A percentile compares a stretch with the other conserved stretches of the same genome.
phyloP scores from a whole-genome alignment of 2,888 invertebrate species.

The Zootermopsis nevadensis region DNA sequence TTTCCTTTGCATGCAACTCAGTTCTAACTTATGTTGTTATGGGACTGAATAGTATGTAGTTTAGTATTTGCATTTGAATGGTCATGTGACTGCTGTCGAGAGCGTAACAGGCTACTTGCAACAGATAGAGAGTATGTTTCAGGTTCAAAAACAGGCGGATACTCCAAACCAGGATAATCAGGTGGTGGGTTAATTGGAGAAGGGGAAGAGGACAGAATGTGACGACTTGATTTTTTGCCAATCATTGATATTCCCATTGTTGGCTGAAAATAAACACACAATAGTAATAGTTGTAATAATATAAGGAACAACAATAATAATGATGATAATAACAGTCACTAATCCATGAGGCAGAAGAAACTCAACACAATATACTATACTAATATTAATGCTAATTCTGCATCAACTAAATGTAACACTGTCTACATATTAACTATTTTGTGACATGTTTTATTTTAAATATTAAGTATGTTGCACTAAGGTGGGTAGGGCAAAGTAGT shows the following conservation, averaged over 20 bases:
- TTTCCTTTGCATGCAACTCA: no score
- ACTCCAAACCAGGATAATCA: slow-evolving; percentile 84
- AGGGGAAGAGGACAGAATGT: slow-evolving; percentile 43
- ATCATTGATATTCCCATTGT: slow-evolving; percentile 61
- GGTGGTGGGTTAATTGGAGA: slow-evolving; percentile 63
- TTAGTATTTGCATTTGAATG: not conserved
- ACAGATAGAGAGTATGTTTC: slow-evolving; percentile 82
- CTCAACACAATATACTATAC: no score
- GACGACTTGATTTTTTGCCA: slow-evolving; percentile 57
- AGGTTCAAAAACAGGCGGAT: slow-evolving; percentile 87
- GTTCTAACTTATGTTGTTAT: no score
- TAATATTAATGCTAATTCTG: no score
- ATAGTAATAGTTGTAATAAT: not conserved
- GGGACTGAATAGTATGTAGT: not conserved
- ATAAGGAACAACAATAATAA: no score
- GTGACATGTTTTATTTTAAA: no score
- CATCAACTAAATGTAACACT: no score
- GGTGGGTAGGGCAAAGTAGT: no score
- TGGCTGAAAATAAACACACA: slow-evolving; percentile 56
- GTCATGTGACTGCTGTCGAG: slow-evolving; percentile 33
- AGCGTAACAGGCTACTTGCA: slow-evolving; percentile 64
- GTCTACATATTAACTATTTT: no score
- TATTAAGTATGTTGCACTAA: no score
- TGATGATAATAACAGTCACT: no score
- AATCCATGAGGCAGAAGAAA: no score